Conservation (phyloP, 2,888 invertebrate species). For the Melieria crassipennis region DNA sequence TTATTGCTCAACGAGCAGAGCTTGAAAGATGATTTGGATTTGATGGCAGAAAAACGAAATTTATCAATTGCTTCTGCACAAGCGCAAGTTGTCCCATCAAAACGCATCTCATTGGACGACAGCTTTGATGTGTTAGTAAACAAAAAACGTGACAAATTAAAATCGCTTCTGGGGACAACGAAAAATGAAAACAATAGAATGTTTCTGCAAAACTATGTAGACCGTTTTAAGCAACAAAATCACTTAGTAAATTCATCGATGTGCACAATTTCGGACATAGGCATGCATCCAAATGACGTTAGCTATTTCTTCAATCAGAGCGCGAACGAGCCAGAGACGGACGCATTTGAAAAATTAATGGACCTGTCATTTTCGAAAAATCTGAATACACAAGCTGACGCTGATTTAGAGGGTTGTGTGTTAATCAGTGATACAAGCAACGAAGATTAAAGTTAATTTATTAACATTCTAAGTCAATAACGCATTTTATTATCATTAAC, state of each 20-base stretch:
- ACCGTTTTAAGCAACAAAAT: constrained; percentile 49
- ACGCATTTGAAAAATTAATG: constrained; percentile 73
- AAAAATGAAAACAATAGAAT: constrained; percentile 19
- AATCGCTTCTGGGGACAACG: constrained; percentile 11
- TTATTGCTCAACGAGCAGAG: constrained; percentile 39
- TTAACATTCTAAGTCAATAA: not conserved
- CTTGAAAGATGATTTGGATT: constrained; percentile 50
- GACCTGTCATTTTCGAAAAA: constrained; percentile 58
- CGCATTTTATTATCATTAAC: no score
- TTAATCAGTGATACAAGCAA: constrained; percentile 36
- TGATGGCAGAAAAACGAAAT: constrained; percentile 49
- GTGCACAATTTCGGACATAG: constrained; percentile 9
- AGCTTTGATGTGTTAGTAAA: constrained; percentile 56
- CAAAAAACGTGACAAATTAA: constrained; percentile 29
- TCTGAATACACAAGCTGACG: not conserved
- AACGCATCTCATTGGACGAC: constrained; percentile 55
- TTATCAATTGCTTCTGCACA: constrained; percentile 44
- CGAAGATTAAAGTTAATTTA: constrained; percentile 5
- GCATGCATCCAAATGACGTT: constrained; percentile 43
- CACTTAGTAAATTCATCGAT: not conserved
- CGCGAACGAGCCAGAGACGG: constrained; percentile 69
- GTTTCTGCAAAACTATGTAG: constrained; percentile 42
- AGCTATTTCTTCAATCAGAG: constrained; percentile 68
- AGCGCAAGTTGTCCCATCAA: constrained; percentile 36
- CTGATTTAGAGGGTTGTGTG: constrained; percentile 23